These are phyloP conservation scores for Philaethria dido DNA, from an alignment of 2,888 invertebrate species.

Conservation along the genomic window DNA sequence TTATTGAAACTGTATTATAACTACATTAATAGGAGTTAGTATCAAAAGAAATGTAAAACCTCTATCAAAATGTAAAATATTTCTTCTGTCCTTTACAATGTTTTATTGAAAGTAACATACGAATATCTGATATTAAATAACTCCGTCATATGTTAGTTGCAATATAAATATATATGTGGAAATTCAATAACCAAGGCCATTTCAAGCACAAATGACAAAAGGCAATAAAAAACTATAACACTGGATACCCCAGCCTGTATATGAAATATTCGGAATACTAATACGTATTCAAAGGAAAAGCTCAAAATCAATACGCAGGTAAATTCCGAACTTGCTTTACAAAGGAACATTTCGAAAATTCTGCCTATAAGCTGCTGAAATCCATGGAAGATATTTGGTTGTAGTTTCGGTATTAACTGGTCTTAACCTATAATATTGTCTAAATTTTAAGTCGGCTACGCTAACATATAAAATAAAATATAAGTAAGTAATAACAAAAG, in stretches of 20 bases:
- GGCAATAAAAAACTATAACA: not conserved
- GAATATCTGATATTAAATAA: no score
- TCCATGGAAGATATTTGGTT: conserved; percentile 18
- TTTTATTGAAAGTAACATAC: no score
- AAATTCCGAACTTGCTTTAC: conserved; percentile 15
- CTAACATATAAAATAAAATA: not conserved
- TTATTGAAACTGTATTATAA: conserved; percentile 18
- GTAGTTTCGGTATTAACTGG: not conserved
- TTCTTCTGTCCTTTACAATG: no score
- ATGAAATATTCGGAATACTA: conserved; percentile 22
- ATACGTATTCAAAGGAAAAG: conserved; percentile 24
- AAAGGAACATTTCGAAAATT: conserved; percentile 25
- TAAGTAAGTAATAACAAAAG: not conserved
- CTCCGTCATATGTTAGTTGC: no score
- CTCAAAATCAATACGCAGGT: conserved; percentile 27
- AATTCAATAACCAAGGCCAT: not conserved
- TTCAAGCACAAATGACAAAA: not conserved
- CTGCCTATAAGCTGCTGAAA: conserved; percentile 14
- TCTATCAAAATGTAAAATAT: no score
- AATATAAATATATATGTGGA: not conserved
- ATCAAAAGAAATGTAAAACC: no score
- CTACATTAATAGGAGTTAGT: not conserved
- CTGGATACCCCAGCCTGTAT: not conserved
- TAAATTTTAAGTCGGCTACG: not conserved
- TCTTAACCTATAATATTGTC: not conserved